Percentiles rank a stretch among this genome's conserved stretches.
These are phyloP conservation scores for Microcaecilia unicolor DNA, from an alignment of 2,797 vertebrate species.

Conservation along the genomic window DNA sequence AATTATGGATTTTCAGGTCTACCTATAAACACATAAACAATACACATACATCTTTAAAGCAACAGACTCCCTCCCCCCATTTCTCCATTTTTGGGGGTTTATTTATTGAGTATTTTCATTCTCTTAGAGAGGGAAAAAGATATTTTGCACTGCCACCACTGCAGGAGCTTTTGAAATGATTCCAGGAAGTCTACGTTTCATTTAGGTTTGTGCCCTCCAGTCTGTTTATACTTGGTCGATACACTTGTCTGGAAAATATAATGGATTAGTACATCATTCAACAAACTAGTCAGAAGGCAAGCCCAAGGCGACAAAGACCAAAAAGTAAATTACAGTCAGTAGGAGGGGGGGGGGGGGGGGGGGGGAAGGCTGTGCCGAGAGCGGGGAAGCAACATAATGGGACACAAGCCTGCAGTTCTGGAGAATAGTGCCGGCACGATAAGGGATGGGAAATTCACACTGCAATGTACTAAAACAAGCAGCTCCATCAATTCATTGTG, in stretches of 20 bases:
- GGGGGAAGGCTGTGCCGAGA: slow-evolving; percentile 45
- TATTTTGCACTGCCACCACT: slow-evolving; percentile 60
- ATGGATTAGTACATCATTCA: slow-evolving; percentile 93
- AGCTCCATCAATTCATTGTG: slow-evolving; percentile 23
- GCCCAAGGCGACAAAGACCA: slow-evolving; percentile 75
- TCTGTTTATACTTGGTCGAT: slow-evolving; percentile 90
- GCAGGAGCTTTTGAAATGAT: slow-evolving; percentile 76
- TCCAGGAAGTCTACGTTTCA: slow-evolving; percentile 79
- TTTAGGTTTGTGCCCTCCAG: slow-evolving; percentile 85
- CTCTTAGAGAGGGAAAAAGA: slow-evolving; percentile 44
- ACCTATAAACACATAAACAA: no score
- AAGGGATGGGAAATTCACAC: slow-evolving; percentile 44
- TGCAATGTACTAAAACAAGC: slow-evolving; percentile 56
- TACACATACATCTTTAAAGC: no score
- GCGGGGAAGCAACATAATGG: slow-evolving; percentile 74
- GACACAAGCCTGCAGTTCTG: slow-evolving; percentile 52
- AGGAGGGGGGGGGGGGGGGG: slow-evolving; percentile 53
- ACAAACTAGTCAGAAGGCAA: slow-evolving; percentile 74
- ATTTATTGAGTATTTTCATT: slow-evolving; percentile 49
- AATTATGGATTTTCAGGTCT: no score
- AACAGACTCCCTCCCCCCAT: not conserved
- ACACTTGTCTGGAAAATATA: slow-evolving; percentile 92
- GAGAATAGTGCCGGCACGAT: slow-evolving; percentile 37
- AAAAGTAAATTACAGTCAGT: slow-evolving; percentile 84
- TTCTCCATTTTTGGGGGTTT: slow-evolving; percentile 30